Conservation (phyloP, 2,888 invertebrate genomes). For the Aplocera efformata region DNA sequence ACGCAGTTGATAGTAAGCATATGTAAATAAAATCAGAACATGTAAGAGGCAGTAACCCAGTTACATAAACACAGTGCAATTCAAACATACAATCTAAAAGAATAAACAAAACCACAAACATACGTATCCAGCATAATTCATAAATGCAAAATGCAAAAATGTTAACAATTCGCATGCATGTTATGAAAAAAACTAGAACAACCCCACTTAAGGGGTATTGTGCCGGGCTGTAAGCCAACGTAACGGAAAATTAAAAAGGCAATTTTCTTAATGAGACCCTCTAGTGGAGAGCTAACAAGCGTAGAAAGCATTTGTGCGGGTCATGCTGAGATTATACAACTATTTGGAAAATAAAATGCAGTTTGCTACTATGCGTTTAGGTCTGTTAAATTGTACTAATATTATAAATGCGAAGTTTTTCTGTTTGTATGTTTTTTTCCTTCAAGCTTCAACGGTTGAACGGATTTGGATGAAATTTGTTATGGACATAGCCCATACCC, state of each 20-base stretch:
- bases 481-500: too few relatives aligned
- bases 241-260: conserved; percentile 71
- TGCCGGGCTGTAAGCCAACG: conserved; percentile 39
- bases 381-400: too few relatives aligned
- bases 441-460: too few relatives aligned
- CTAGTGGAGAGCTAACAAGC: conserved; percentile 43
- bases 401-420: too few relatives aligned
- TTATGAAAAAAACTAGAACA: conserved; percentile 32
- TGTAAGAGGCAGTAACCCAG: too few relatives aligned
- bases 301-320: conserved; percentile 26
- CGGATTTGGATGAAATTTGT: too few relatives aligned
- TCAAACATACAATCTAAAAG: neutral
- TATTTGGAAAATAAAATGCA: neutral
- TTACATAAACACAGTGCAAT: too few relatives aligned
- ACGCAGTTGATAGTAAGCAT: too few relatives aligned
- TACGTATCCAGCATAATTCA: conserved; percentile 14
- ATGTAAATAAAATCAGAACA: too few relatives aligned
- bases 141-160: conserved; percentile 17
- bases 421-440: too few relatives aligned
- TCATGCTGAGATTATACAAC: conserved; percentile 12
- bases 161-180: conserved; percentile 21
- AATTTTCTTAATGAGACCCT: conserved; percentile 65
- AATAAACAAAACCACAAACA: conserved; percentile 8
- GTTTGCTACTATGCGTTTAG: too few relatives aligned
- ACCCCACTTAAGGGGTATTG: conserved; percentile 38